Conservation (phyloP, 1,140 invertebrate genomes). For the Drosophila mauritiana region DNA sequence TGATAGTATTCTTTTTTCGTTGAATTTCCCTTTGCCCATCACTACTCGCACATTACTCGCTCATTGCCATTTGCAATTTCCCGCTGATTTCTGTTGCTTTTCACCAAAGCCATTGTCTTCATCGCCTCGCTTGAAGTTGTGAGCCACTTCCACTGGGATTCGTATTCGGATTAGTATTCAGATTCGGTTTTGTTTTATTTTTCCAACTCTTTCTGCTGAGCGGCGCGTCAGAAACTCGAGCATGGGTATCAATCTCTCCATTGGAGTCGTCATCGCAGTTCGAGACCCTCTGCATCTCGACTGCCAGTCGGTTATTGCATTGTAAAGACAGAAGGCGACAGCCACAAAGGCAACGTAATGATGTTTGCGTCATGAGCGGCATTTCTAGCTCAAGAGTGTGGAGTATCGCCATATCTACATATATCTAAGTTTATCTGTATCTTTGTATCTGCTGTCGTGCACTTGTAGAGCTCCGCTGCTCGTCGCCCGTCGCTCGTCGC, state of each 20-base stretch:
- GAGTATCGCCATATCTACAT: conserved; percentile 15
- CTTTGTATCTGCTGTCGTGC: conserved; percentile 50
- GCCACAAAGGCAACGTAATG: conserved; percentile 46
- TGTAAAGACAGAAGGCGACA: conserved; percentile 46
- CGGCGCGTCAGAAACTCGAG: conserved; percentile 50
- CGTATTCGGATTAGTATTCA: conserved; percentile 6
- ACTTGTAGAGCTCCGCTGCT: conserved; percentile 46
- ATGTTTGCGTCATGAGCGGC: conserved; percentile 54
- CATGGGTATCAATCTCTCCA: conserved; percentile 57
- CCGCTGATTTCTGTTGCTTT: conserved; percentile 41
- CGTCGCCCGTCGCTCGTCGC: conserved; percentile 39
- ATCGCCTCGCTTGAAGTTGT: conserved; percentile 4
- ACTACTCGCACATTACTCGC: conserved; percentile 4
- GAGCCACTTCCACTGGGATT: conserved; percentile 12
- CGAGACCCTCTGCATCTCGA: background rate
- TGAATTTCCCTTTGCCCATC: background rate
- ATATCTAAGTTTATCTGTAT: conserved; percentile 31
- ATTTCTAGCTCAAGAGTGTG: conserved; percentile 42
- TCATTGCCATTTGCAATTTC: conserved; percentile 52
- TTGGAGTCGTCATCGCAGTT: conserved; percentile 33
- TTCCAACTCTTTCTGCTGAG: background rate
- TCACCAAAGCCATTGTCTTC: conserved; percentile 47
- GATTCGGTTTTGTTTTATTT: conserved; percentile 27
- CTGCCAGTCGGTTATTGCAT: conserved; percentile 42
- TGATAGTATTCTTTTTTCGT: too few relatives aligned